These are phyloP conservation scores for Ophonus ardosiacus DNA, from an alignment of 2,888 invertebrate genomes.

Conservation along the genomic window DNA sequence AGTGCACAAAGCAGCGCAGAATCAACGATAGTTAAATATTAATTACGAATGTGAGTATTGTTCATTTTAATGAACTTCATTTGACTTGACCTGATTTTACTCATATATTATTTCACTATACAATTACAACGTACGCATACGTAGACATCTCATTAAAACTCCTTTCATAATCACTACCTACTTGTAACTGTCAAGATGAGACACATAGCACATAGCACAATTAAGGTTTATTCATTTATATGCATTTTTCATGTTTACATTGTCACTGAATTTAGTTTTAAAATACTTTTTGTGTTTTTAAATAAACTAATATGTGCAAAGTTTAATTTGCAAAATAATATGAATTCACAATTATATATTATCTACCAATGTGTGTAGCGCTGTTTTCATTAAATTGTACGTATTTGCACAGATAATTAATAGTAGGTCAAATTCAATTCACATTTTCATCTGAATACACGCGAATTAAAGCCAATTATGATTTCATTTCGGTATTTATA, in stretches of 20 bases:
- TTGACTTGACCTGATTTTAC: conserved; percentile 31
- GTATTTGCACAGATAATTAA: background rate
- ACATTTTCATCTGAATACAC: background rate
- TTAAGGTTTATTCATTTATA: background rate
- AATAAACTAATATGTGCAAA: background rate
- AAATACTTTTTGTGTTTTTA: no score
- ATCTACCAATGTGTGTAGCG: background rate
- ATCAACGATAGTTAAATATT: conserved; percentile 35
- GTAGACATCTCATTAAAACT: conserved; percentile 27
- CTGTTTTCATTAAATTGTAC: background rate
- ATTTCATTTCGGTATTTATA: background rate
- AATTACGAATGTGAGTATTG: conserved; percentile 33
- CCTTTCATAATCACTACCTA: background rate
- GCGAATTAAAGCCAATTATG: background rate
- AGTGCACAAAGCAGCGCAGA: conserved; percentile 11
- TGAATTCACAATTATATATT: background rate
- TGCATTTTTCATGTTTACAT: background rate
- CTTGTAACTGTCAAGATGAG: background rate
- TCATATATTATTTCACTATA: conserved; percentile 19
- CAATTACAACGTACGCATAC: background rate
- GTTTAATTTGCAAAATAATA: background rate
- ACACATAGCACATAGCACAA: background rate
- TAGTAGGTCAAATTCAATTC: background rate
- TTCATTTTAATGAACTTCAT: conserved; percentile 40
- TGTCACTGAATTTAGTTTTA: no score